Base-by-base conservation (phyloP, 2,888 invertebrate species). In the Diadromus collaris region DNA sequence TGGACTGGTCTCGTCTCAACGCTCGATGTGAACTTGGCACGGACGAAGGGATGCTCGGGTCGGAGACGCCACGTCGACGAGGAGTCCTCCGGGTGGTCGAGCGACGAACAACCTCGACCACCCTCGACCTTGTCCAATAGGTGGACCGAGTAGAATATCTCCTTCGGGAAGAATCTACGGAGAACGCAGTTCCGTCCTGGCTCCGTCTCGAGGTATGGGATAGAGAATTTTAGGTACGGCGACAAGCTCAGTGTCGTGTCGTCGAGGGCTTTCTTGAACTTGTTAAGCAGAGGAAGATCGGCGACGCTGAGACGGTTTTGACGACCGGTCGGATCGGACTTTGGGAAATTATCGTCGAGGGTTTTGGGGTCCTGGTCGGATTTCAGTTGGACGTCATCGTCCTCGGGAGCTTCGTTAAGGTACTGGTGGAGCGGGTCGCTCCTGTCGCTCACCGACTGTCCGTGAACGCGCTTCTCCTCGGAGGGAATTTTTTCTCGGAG, bases 151-250 rank as follows among this genome's bases (percentile, higher is more conserved):
- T 94, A 95, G 87, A 94, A 97, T 6, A 96, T 92, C 83, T 95
- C 94, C 21, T 93, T 91, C 0, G 96, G 95, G 83, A 97, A 96
- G 88, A 94, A 96, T 64, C 91, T 92, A 21, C 97, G 93, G 65
- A 97, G 91, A 41, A 93, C 92, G 86, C 97, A 97, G 83, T 94
- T 94, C 56, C 95, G 93, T 0, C 97, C 98, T 13, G 92, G 92
- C 88, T 97, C 97, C 0, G 97, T 96, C 91, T 97, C 97, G 81
- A 98, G 91, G 91, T 95, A 97, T 0, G 99, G 99, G 72, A 97
- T 93, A 0, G 96, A 94, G 86, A 96, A 96, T 75, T 95, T 94
- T 13, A 98, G 92, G 89, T 95, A 96, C 0, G 99, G 98, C 0
- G 98, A 98, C 80, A 96, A 94, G 0, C 97, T 97, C 2, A 97